A percentile compares a stretch with the other conserved stretches of the same genome.
phyloP scores from a whole-genome alignment of 2,888 invertebrate genomes.

The Plemyria rubiginata region DNA sequence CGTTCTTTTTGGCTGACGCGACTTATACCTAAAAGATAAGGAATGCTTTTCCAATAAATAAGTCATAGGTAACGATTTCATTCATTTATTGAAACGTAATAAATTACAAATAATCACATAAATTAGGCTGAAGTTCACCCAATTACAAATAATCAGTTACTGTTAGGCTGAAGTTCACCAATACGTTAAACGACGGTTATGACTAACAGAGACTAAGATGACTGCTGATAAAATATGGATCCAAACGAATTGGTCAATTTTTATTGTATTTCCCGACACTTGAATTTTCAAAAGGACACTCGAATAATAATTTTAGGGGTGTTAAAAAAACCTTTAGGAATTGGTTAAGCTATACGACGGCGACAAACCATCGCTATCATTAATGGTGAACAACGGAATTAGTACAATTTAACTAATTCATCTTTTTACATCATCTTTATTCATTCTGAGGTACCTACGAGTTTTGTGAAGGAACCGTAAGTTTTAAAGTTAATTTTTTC shows the following conservation, averaged over 20 bases:
- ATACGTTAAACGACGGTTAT: neutral
- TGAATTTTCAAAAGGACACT: no score
- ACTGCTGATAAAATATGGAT: neutral
- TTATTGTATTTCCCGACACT: no score
- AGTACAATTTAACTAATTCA: neutral
- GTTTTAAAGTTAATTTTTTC: neutral
- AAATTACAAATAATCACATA: constrained; percentile 44
- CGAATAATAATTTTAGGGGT: no score
- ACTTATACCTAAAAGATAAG: no score
- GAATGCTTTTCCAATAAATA: neutral
- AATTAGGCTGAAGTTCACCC: constrained; percentile 11
- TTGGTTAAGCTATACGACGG: no score
- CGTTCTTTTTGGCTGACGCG: no score
- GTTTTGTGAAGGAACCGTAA: neutral
- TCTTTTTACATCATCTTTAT: neutral
- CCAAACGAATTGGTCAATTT: no score
- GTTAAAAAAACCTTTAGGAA: no score
- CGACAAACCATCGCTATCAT: no score
- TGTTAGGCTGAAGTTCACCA: constrained; percentile 10
- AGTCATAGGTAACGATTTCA: constrained; percentile 14
- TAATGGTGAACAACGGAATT: neutral
- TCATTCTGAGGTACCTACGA: neutral
- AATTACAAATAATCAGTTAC: constrained; percentile 44
- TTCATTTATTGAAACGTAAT: constrained; percentile 37
- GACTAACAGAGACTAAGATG: neutral